Evolutionary conservation across 2,797 vertebrate species (phyloP).

Genomic region (Mus minutoides): DNA sequence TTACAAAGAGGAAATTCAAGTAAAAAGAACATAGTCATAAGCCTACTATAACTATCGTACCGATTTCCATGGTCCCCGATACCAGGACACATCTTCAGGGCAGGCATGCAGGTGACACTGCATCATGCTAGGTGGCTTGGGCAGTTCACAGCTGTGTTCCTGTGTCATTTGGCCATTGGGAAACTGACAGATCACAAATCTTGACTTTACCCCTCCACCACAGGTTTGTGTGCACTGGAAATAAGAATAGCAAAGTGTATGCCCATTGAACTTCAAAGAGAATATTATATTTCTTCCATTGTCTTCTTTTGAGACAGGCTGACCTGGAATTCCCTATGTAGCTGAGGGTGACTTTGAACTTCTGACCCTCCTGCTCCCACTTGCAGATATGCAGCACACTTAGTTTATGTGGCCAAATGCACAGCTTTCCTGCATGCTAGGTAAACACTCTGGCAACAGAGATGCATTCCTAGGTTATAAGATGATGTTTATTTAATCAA

Average conservation of each 20-base stretch:
- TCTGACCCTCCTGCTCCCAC: background rate
- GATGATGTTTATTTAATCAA: background rate
- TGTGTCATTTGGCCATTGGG: conserved; percentile 92
- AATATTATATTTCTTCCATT: background rate
- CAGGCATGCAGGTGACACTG: conserved; percentile 94
- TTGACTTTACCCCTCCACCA: conserved; percentile 93
- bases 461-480: background rate
- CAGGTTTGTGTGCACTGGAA: conserved; percentile 95
- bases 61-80: conserved; percentile 96
- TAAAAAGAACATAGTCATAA: conserved; percentile 62
- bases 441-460: background rate
- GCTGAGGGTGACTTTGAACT: background rate
- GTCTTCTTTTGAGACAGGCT: background rate
- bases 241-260: conserved; percentile 33
- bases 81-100: conserved; percentile 94
- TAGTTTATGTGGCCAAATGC: background rate
- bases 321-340: background rate
- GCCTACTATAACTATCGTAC: conserved; percentile 92
- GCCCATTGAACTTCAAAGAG: background rate
- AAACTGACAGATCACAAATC: conserved; percentile 95
- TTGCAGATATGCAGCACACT: background rate
- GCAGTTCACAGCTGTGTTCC: conserved; percentile 95
- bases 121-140: conserved; percentile 92
- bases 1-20: conserved; percentile 74
- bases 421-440: background rate